Evolutionary conservation across 2,113 vertebrate genomes (phyloP).

Genomic region (Dipodomys stephensi): DNA sequence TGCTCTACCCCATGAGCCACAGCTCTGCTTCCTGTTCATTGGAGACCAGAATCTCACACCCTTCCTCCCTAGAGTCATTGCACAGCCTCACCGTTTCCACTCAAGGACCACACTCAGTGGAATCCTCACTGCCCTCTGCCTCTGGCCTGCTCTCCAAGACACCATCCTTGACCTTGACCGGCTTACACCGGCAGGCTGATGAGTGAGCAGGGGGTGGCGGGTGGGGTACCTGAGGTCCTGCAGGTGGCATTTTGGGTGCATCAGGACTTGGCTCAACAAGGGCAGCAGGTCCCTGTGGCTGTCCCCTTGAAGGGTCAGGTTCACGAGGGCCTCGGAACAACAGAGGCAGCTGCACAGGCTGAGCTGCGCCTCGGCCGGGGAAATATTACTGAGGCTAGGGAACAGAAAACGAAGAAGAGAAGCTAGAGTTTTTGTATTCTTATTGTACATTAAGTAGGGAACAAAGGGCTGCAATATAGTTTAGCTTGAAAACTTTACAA

Average conservation of each 20-base stretch:
- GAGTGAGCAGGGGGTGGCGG: fast-evolving
- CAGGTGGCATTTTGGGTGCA: background rate
- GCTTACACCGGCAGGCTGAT: background rate
- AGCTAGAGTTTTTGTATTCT: background rate
- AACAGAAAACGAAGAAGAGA: background rate
- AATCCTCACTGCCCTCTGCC: no score
- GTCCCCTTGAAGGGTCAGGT: constrained; percentile 21
- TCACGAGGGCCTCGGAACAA: background rate
- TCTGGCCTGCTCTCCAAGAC: no score
- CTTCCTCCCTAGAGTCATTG: no score
- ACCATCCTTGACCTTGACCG: no score
- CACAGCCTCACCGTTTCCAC: no score
- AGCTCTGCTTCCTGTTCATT: no score
- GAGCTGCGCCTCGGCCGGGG: background rate
- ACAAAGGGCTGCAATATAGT: background rate
- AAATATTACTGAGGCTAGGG: constrained; percentile 40
- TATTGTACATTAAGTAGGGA: no score
- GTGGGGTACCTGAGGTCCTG: constrained; percentile 8
- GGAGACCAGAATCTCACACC: no score
- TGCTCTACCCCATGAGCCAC: no score
- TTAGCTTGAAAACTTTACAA: background rate
- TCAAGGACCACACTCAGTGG: no score
- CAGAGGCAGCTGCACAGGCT: background rate
- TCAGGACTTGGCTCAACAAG: background rate
- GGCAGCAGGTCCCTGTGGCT: background rate